Conservation (phyloP, 2,113 vertebrate species). For the Aspidoscelis tigris region DNA sequence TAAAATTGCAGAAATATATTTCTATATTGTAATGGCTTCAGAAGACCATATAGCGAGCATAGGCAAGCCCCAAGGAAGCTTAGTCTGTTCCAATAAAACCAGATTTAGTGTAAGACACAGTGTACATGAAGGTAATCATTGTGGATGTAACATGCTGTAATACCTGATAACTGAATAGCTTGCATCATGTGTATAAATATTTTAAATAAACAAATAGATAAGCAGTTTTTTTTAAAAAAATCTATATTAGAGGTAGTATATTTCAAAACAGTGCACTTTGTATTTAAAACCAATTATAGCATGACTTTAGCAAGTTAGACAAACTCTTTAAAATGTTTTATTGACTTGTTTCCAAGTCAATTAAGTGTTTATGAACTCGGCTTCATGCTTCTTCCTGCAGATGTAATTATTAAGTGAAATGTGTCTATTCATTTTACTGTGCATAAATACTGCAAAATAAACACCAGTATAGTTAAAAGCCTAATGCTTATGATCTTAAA, state of each 20-base stretch:
- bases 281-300: slow-evolving; percentile 42
- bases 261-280: slow-evolving; percentile 52
- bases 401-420: slow-evolving; percentile 40
- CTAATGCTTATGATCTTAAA: slow-evolving; percentile 53
- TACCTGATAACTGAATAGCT: too few species aligned
- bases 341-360: slow-evolving; percentile 59
- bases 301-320: slow-evolving; percentile 53
- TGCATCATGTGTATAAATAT: too few species aligned
- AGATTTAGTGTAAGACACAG: too few species aligned
- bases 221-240: background rate
- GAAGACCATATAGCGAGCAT: too few species aligned
- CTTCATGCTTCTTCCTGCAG: slow-evolving; percentile 37
- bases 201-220: background rate
- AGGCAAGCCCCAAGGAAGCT: too few species aligned
- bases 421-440: slow-evolving; percentile 25
- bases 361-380: slow-evolving; percentile 47
- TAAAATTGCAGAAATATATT: background rate
- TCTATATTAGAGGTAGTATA: background rate
- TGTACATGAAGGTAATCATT: background rate
- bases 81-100: too few species aligned
- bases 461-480: slow-evolving; percentile 43
- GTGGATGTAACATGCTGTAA: background rate
- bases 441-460: slow-evolving; percentile 35
- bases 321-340: slow-evolving; percentile 55
- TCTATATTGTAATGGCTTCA: background rate